Evolutionary conservation across 2,113 vertebrate genomes (phyloP), one percentile per base, ranked within the genome.

Genomic region (Tetrao urogallus): DNA sequence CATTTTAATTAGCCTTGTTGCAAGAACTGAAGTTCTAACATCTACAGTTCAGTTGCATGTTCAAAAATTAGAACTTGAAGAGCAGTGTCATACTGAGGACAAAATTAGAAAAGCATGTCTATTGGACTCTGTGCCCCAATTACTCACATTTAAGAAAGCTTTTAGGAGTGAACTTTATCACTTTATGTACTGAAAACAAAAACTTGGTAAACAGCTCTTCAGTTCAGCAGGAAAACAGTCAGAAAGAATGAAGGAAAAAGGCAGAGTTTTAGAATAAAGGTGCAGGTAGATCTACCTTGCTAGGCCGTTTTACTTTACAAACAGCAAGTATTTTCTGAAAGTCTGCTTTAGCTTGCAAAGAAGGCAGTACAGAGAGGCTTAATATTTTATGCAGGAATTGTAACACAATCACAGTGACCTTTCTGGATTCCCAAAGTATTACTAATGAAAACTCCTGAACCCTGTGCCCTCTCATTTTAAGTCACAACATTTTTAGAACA

Each of bases 31-130:
- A 38, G 28, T 69, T 82, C 67, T 61, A 19, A 30, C 40, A 79
- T 5, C 17, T 21, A 22, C 0, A 0, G 76, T 60, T 86, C 48
- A 64, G 24, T 65, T 2, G 1, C 22, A 50, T 43, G 22, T 45
- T 88, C 20, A 61, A n/a, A 75, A 32, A 42, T 32, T 21, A 89
- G 43, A 19, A 3, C 13, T 4, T 65, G 69, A 43, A 79, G 5
- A 24, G 16, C 72, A 90, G 7, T 25, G 72, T 13, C 25, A 5
- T 25, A 65, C 80, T 1, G 3, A 60, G 43, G 85, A 64, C 10
- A 50, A 88, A 80, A 50, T 1, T 0, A 60, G 32, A 34, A 86
- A 47, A 73, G 61, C 16, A 61, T 4, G 12, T 11, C 25, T 1
- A 85, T 22, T 0, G 2, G 48, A 36, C 40, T 60, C 3, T 27